Percentiles rank a stretch among this genome's conserved stretches.
phyloP scores from a whole-genome alignment of 1,140 invertebrate genomes.

The Aricia agestis region DNA sequence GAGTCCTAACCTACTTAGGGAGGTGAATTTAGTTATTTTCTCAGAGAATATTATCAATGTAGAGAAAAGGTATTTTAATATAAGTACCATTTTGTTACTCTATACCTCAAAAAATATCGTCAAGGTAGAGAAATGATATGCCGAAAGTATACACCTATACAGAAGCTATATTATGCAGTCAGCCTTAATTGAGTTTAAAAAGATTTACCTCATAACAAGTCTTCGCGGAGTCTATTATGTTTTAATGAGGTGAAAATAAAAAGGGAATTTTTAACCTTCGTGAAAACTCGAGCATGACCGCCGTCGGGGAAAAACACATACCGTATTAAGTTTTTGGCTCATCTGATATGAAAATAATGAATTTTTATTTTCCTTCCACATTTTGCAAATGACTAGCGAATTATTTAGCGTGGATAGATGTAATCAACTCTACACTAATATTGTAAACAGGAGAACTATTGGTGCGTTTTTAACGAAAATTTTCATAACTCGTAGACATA shows the following conservation, averaged over 20 bases:
- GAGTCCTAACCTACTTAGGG: too few species aligned
- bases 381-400: too few species aligned
- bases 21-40: too few species aligned
- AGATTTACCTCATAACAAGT: background rate
- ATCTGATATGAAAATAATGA: background rate
- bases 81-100: too few species aligned
- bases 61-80: too few species aligned
- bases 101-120: background rate
- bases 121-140: background rate
- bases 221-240: background rate
- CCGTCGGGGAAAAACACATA: background rate
- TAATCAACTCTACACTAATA: too few species aligned
- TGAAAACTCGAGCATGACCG: background rate
- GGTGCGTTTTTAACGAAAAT: too few species aligned
- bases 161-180: background rate
- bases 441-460: too few species aligned
- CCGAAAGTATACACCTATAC: background rate
- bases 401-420: too few species aligned
- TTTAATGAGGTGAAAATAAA: slow-evolving; percentile 1
- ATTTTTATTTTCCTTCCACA: background rate
- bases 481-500: too few species aligned
- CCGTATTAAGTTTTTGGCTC: background rate
- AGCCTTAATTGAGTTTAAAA: background rate
- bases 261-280: background rate
- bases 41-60: too few species aligned